phyloP scores from a whole-genome alignment of 2,113 vertebrate species.

The Xiphias gladius region DNA sequence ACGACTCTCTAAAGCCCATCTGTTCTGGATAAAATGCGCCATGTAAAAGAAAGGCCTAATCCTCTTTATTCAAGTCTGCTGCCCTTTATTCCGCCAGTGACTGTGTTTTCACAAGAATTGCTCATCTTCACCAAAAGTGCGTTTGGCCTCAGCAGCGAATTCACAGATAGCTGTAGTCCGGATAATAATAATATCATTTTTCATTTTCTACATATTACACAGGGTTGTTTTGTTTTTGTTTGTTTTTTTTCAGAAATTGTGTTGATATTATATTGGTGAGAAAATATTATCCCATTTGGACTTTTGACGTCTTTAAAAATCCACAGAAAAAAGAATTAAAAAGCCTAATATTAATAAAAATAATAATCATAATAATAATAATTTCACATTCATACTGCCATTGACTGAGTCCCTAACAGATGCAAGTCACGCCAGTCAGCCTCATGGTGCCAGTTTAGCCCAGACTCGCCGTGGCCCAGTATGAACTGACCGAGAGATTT shows the following conservation, averaged over 20 bases:
- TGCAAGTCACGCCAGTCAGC: constrained; percentile 26
- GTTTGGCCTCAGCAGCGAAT: constrained; percentile 21
- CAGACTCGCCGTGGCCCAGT: constrained; percentile 48
- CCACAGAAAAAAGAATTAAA: neutral
- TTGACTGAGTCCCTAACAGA: neutral
- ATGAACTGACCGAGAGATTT: constrained; percentile 33
- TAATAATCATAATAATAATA: neutral
- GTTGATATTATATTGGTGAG: neutral
- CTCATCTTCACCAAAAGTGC: constrained; percentile 45
- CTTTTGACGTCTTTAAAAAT: neutral
- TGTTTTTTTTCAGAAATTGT: too few relatives aligned
- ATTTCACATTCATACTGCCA: neutral
- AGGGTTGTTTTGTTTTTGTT: neutral
- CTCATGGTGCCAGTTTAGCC: constrained; percentile 43
- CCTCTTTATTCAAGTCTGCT: constrained; percentile 84
- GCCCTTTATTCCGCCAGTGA: constrained; percentile 56
- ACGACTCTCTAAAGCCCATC: constrained; percentile 88
- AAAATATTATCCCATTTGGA: neutral
- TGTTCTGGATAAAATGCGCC: constrained; percentile 89
- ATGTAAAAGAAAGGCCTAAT: constrained; percentile 86
- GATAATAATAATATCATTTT: neutral
- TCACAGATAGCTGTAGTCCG: neutral
- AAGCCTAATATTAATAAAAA: neutral
- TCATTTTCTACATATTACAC: neutral
- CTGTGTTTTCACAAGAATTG: constrained; percentile 57